These are phyloP conservation scores for Panzeria rudis DNA, from an alignment of 2,888 invertebrate species.

Conservation along the genomic window DNA sequence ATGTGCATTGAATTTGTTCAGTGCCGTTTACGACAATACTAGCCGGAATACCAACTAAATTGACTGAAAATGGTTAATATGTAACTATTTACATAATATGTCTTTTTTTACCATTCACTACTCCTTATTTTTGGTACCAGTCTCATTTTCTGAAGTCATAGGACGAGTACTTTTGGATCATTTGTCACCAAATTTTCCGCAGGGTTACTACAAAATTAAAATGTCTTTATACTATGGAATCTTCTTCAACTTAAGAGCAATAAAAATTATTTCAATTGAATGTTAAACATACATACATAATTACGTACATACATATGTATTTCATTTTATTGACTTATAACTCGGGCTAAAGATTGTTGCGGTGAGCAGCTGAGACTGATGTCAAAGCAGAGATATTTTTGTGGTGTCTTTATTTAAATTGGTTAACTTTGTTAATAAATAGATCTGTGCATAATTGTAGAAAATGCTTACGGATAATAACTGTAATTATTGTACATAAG, in stretches of 20 bases:
- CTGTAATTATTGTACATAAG: background rate
- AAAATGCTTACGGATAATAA: slow-evolving; percentile 10
- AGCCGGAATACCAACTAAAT: too few relatives aligned
- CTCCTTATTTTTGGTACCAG: too few relatives aligned
- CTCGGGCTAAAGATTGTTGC: background rate
- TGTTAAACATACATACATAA: slow-evolving; percentile 64
- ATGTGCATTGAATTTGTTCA: too few relatives aligned
- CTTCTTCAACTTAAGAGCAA: slow-evolving; percentile 66
- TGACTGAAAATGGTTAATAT: too few relatives aligned
- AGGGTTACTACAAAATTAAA: too few relatives aligned
- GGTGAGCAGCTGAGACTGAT: slow-evolving; percentile 12
- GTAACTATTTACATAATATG: too few relatives aligned
- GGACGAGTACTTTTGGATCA: too few relatives aligned
- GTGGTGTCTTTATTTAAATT: slow-evolving; percentile 10
- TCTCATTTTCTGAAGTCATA: too few relatives aligned
- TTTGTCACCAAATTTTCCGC: too few relatives aligned
- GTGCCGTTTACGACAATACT: too few relatives aligned
- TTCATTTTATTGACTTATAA: slow-evolving; percentile 69
- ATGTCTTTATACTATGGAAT: slow-evolving; percentile 27
- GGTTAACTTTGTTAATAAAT: slow-evolving; percentile 17
- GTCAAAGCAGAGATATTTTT: background rate
- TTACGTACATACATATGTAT: too few relatives aligned
- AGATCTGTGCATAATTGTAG: slow-evolving; percentile 3
- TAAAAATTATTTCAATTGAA: slow-evolving; percentile 73
- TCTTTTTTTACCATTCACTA: too few relatives aligned